Evolutionary conservation across 2,113 vertebrate species (phyloP).

Genomic region (Gallinago undulata): DNA sequence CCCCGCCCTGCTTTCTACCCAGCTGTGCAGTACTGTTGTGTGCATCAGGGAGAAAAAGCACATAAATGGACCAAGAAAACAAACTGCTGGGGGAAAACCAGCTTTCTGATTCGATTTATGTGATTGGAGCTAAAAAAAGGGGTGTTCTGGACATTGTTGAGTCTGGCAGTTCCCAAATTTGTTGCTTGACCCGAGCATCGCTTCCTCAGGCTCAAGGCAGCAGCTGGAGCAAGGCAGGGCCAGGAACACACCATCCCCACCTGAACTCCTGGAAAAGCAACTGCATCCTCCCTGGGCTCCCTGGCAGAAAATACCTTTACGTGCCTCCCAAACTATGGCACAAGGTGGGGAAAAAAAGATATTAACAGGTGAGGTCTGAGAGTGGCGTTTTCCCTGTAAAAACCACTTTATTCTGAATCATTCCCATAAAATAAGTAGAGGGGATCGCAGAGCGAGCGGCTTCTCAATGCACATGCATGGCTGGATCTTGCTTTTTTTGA

Average conservation of each 20-base stretch:
- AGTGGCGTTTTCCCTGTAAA: not conserved
- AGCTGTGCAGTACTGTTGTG: not conserved
- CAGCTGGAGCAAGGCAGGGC: not conserved
- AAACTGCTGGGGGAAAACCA: not conserved
- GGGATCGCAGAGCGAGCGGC: not conserved
- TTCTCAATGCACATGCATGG: not conserved
- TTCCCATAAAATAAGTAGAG: not conserved
- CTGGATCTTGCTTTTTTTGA: not conserved
- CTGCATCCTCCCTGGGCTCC: not conserved
- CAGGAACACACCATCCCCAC: not conserved
- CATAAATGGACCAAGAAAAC: not conserved
- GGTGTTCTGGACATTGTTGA: not conserved
- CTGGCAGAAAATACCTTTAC: not conserved
- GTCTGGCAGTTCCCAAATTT: not conserved
- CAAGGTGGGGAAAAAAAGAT: fast-evolving
- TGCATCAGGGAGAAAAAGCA: not conserved
- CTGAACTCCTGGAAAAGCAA: not conserved
- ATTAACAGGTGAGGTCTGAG: not conserved
- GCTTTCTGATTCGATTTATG: not conserved
- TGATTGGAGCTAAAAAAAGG: not conserved
- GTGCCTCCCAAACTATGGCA: not conserved
- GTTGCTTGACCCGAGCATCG: not conserved
- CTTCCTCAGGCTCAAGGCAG: not conserved
- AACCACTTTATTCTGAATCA: not conserved
- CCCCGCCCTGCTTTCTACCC: not conserved